Base-by-base conservation (phyloP, 1,140 invertebrate species). In the Paraescarpia echinospica region DNA sequence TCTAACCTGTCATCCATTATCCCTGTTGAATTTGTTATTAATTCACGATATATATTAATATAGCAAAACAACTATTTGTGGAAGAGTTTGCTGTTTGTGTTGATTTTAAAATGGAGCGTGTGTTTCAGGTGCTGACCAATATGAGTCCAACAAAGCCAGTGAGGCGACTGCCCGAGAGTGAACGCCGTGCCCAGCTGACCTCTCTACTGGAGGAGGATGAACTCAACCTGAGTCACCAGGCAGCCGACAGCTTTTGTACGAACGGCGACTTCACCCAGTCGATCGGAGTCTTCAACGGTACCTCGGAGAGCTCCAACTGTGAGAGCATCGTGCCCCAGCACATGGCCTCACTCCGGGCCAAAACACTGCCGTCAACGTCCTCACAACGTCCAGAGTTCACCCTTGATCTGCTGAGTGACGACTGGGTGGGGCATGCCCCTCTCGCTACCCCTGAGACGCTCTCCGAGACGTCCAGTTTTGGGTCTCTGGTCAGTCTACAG, bases 401-500 rank as follows among this genome's bases (percentile, higher is more conserved):
- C 18, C 89, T 94, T 35, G 94, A 94, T 41, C 35, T 93, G 27
- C 33, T 92, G 41, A 91, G 97, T 92, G 97, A 97, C 94, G 97
- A 97, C 96, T 97, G 97, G 94, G 92, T 94, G 34, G 97, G 97
- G 2, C 95, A 97, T 34, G 98, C 98, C 0, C 98, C 98, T 0
- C 95, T 98, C 34, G 98, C 98, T 1, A 98, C 98, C 35, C 98
- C 98, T 1, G 98, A 98, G 95, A 98, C 98, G 1, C 95, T 98
- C 2, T 98, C 98, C 0, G 98, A 98, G 95, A 97, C 98, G 8
- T 98, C 98, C 27, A 96, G 96, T 94, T 93, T 96, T 89, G 95
- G 95, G 22, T 96, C 96, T 8, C 88, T 94, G 91, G 59, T 27
- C 59, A 77, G 59, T 77, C 59, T 77, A 18, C 59, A 77, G 59